Percentiles rank a stretch among this genome's conserved stretches.
These are phyloP conservation scores for Erythrocercus mccallii DNA, from an alignment of 2,113 vertebrate genomes.

Conservation along the genomic window DNA sequence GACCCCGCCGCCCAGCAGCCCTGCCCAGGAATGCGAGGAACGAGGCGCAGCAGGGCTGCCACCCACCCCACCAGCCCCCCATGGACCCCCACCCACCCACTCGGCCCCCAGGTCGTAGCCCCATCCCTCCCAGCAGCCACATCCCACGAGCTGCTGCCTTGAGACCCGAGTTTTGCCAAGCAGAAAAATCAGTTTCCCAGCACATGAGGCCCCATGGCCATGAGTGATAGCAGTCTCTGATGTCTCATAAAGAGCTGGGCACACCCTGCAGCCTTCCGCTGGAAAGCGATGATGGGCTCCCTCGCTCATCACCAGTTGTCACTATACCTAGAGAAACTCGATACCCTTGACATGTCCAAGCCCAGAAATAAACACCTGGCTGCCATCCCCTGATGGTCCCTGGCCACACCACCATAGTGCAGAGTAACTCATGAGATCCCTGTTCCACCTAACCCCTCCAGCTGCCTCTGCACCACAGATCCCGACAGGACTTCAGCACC, in stretches of 20 bases:
- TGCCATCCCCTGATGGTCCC: background rate
- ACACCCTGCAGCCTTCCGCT: background rate
- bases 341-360: background rate
- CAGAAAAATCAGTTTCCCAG: background rate
- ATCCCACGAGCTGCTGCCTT: background rate
- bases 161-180: background rate
- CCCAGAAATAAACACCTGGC: conserved; percentile 2
- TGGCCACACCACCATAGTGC: rapidly evolving
- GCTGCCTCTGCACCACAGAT: background rate
- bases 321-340: background rate
- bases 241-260: background rate
- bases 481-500: rapidly evolving
- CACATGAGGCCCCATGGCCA: background rate
- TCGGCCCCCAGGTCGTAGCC: background rate
- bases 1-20: conserved; percentile 37
- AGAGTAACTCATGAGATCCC: background rate
- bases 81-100: background rate
- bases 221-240: background rate
- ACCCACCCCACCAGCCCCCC: background rate
- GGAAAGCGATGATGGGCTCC: background rate
- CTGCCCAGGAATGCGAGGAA: conserved; percentile 58
- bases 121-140: background rate
- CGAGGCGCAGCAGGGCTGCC: conserved; percentile 11
- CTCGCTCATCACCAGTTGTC: background rate
- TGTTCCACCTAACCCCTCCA: background rate